Evolutionary conservation across 2,888 invertebrate species (phyloP).

Genomic region (Patella ulyssiponensis): DNA sequence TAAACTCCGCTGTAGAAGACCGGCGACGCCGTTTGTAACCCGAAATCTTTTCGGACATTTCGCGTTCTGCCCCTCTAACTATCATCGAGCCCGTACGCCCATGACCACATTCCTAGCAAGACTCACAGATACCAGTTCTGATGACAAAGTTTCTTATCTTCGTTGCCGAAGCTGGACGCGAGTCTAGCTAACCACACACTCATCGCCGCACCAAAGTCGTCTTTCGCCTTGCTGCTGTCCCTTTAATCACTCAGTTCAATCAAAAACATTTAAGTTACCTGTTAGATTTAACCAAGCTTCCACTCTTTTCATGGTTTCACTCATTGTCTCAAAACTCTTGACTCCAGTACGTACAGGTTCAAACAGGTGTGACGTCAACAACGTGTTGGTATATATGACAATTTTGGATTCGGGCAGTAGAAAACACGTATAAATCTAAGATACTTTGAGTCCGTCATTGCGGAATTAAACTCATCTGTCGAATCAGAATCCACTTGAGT

Average conservation of each 20-base stretch:
- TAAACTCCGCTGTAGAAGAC: too few species aligned
- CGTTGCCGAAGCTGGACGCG: slow-evolving; percentile 10
- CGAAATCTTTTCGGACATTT: too few species aligned
- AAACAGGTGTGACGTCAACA: slow-evolving; percentile 42
- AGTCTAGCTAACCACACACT: slow-evolving; percentile 20
- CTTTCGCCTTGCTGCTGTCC: background rate
- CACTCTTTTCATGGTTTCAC: slow-evolving; percentile 50
- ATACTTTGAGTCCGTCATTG: slow-evolving; percentile 10
- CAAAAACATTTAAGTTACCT: slow-evolving; percentile 31
- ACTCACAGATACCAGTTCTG: too few species aligned
- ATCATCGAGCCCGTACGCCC: too few species aligned
- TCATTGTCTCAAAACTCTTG: slow-evolving; percentile 47
- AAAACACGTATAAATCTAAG: slow-evolving; percentile 31
- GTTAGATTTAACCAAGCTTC: slow-evolving; percentile 49
- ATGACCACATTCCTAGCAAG: too few species aligned
- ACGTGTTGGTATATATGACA: slow-evolving; percentile 20
- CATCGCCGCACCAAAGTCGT: slow-evolving; percentile 19
- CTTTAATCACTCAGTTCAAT: slow-evolving; percentile 11
- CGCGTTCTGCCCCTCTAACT: too few species aligned
- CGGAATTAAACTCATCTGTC: slow-evolving; percentile 29
- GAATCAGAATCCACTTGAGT: slow-evolving; percentile 21
- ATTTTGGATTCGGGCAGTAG: slow-evolving; percentile 17
- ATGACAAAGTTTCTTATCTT: too few species aligned
- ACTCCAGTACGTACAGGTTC: slow-evolving; percentile 41
- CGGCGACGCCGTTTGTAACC: too few species aligned